A percentile compares a stretch with the other conserved stretches of the same genome.
phyloP scores from a whole-genome alignment of 2,888 invertebrate genomes.

The Idaea aversata region DNA sequence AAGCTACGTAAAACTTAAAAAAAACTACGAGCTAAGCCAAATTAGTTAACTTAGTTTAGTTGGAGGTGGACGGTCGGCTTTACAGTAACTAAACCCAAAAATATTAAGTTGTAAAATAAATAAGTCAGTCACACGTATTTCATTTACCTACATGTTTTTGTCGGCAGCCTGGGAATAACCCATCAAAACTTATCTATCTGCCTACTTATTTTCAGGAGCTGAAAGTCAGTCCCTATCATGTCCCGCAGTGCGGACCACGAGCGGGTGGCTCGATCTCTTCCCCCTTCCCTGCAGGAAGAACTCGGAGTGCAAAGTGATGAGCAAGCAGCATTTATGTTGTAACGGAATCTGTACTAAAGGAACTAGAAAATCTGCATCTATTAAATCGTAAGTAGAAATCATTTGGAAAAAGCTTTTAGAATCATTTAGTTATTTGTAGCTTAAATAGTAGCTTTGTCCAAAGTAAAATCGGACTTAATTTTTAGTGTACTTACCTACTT shows the following conservation, averaged over 20 bases:
- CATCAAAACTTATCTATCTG: neutral
- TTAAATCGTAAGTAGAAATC: conserved; percentile 48
- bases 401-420: neutral
- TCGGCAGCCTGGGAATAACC: too few relatives aligned
- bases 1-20: too few relatives aligned
- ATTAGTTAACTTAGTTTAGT: too few relatives aligned
- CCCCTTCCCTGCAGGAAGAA: conserved; percentile 78
- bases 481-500: neutral
- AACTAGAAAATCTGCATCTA: conserved; percentile 43
- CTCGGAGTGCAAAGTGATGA: conserved; percentile 78
- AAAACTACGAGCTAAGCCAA: too few relatives aligned
- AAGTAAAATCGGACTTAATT: neutral
- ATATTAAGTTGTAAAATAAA: too few relatives aligned
- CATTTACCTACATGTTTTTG: too few relatives aligned
- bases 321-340: conserved; percentile 79
- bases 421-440: conserved; percentile 8
- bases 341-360: conserved; percentile 77
- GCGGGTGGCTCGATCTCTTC: conserved; percentile 76
- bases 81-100: too few relatives aligned
- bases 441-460: neutral
- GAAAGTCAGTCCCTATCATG: conserved; percentile 60
- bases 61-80: too few relatives aligned
- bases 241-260: conserved; percentile 69
- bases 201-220: conserved; percentile 31
- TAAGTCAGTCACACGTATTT: too few relatives aligned